Evolutionary conservation across 2,888 invertebrate species (phyloP).

Genomic region (Rugalucina vietnamica): DNA sequence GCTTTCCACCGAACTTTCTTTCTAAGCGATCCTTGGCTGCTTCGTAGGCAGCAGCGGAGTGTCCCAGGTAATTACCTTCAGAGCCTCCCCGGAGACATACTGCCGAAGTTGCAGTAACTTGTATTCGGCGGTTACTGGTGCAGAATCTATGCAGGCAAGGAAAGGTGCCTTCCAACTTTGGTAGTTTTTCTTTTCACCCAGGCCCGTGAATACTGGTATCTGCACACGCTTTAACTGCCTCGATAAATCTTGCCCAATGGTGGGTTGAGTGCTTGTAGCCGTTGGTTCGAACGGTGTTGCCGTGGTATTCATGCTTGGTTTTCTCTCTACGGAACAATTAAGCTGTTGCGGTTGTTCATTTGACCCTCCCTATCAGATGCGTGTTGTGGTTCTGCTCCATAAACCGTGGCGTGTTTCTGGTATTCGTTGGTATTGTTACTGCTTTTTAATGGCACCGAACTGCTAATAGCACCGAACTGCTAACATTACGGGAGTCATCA

Average conservation of each 20-base stretch:
- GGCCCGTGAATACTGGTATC: slow-evolving; percentile 51
- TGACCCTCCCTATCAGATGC: background rate
- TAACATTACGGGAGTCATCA: no score
- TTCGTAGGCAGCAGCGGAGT: slow-evolving; percentile 32
- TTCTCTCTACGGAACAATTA: background rate
- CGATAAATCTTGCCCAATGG: slow-evolving; percentile 38
- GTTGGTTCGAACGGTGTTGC: background rate
- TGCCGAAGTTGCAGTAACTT: slow-evolving; percentile 52
- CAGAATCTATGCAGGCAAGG: slow-evolving; percentile 39
- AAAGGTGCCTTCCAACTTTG: slow-evolving; percentile 45
- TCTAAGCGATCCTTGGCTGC: slow-evolving; percentile 38
- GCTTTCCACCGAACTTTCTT: slow-evolving; percentile 31
- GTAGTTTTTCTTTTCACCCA: slow-evolving; percentile 45
- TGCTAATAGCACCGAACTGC: background rate
- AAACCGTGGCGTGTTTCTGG: background rate
- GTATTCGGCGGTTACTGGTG: slow-evolving; percentile 45
- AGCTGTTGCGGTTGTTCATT: background rate
- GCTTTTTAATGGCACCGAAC: background rate
- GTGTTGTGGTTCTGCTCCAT: background rate
- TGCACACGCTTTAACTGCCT: slow-evolving; percentile 44
- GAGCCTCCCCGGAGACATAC: slow-evolving; percentile 38
- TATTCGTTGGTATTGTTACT: background rate
- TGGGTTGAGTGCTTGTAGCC: background rate
- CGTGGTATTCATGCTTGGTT: background rate
- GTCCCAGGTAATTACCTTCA: slow-evolving; percentile 30